phyloP scores from a whole-genome alignment of 2,888 invertebrate species.

The Diaprepes abbreviatus region DNA sequence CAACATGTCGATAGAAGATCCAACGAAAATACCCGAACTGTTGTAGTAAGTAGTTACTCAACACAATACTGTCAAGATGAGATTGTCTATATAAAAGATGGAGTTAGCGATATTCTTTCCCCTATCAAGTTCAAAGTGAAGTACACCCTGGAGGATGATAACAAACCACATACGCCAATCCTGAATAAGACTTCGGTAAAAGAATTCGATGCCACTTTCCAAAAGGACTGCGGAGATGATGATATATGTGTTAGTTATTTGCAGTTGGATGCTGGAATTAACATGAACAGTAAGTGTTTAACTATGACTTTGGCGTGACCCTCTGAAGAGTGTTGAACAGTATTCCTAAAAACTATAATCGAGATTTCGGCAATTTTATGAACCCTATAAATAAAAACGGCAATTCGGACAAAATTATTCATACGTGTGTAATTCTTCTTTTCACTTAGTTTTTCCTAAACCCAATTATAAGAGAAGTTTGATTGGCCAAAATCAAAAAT shows the following conservation, averaged over 20 bases:
- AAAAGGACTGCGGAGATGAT: conserved; percentile 92
- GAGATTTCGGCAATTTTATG: too few species aligned
- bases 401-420: too few species aligned
- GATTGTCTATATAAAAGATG: conserved; percentile 88
- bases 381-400: too few species aligned
- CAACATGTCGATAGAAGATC: conserved; percentile 68
- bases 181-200: conserved; percentile 88
- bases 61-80: conserved; percentile 76
- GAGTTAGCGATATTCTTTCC: conserved; percentile 88
- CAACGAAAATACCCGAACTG: conserved; percentile 48
- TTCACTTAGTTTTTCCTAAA: too few species aligned
- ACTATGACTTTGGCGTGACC: too few species aligned
- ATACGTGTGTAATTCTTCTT: too few species aligned
- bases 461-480: too few species aligned
- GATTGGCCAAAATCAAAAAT: too few species aligned
- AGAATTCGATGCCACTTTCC: conserved; percentile 86
- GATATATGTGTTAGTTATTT: conserved; percentile 90
- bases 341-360: too few species aligned
- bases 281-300: conserved; percentile 64
- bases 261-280: conserved; percentile 74
- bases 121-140: conserved; percentile 78
- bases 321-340: too few species aligned
- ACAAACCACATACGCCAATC: conserved; percentile 85
- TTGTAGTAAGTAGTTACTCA: conserved; percentile 65
- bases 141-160: conserved; percentile 81